Percentiles rank a stretch among this genome's conserved stretches.
phyloP scores from a whole-genome alignment of 2,888 invertebrate species.

The Allolobophora icterica region DNA sequence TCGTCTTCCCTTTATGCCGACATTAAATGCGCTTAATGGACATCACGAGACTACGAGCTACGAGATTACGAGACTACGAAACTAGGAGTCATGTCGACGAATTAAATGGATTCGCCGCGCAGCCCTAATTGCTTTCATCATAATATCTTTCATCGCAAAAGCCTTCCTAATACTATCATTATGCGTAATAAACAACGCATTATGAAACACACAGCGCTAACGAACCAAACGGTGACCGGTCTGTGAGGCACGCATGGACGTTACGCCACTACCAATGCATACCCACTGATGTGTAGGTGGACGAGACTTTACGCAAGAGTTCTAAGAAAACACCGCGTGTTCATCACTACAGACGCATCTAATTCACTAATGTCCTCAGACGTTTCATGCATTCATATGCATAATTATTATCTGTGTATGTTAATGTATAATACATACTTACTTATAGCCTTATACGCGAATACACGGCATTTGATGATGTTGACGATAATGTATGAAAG shows the following conservation, averaged over 20 bases:
- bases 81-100: slow-evolving; percentile 6
- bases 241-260: neutral
- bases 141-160: slow-evolving; percentile 17
- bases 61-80: neutral
- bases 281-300: neutral
- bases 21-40: neutral
- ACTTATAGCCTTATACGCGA: too few relatives aligned
- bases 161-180: slow-evolving; percentile 7
- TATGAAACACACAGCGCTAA: neutral
- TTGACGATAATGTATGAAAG: too few relatives aligned
- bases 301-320: neutral
- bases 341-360: neutral
- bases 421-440: too few relatives aligned
- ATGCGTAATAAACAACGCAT: slow-evolving; percentile 17
- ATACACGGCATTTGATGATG: too few relatives aligned
- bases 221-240: neutral
- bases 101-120: neutral
- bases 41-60: neutral
- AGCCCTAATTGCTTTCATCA: slow-evolving; percentile 7
- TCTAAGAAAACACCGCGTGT: neutral
- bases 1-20: neutral
- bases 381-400: too few relatives aligned
- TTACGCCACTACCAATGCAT: neutral
- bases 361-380: too few relatives aligned
- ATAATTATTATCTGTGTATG: too few relatives aligned